Evolutionary conservation across 2,888 invertebrate genomes (phyloP).

Genomic region (Polylopha cassiicola): DNA sequence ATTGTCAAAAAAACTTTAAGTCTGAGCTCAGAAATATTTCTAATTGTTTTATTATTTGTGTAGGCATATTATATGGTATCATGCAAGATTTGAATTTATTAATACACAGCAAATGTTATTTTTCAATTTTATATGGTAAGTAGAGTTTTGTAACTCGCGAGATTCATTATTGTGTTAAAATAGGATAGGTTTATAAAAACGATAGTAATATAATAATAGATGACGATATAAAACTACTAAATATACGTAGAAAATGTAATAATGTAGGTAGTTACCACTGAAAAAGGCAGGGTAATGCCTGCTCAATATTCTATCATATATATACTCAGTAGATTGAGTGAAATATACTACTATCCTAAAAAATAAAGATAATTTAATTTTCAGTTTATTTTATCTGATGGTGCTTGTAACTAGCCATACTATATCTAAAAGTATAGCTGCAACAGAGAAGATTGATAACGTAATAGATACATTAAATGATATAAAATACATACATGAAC

Average conservation of each 20-base stretch:
- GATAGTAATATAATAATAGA: no score
- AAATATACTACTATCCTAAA: no score
- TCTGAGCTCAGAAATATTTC: constrained; percentile 30
- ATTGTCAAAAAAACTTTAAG: constrained; percentile 22
- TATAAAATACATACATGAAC: constrained; percentile 11
- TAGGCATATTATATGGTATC: constrained; percentile 45
- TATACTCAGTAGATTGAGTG: no score
- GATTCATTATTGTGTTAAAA: no score
- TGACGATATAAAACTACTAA: no score
- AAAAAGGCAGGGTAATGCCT: no score
- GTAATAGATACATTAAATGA: constrained; percentile 33
- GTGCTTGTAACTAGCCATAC: constrained; percentile 50
- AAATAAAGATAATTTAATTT: no score
- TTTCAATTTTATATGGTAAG: constrained; percentile 64
- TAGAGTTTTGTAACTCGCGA: constrained; percentile 12
- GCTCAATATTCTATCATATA: no score
- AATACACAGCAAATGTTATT: constrained; percentile 64
- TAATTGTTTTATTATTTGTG: constrained; percentile 39
- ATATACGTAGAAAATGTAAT: no score
- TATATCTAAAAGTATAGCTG: constrained; percentile 56
- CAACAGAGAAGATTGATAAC: constrained; percentile 34
- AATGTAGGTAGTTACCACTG: no score
- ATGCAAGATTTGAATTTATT: constrained; percentile 40
- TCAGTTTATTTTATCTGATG: constrained; percentile 64
- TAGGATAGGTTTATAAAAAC: no score